Conservation (phyloP, 2,113 vertebrate species). For the Pelusios castaneus region DNA sequence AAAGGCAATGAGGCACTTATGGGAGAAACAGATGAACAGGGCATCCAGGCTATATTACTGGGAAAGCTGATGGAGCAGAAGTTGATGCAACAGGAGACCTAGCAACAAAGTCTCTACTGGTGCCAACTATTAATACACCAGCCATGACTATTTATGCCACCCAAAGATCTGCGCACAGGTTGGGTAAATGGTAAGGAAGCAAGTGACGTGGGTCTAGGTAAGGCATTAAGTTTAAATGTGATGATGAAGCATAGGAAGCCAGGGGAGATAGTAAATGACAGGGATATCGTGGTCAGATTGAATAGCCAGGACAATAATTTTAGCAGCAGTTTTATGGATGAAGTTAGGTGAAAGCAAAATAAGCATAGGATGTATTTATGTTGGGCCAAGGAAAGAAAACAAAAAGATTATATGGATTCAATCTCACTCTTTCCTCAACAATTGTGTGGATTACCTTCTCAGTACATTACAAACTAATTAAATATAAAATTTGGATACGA, state of each 20-base stretch:
- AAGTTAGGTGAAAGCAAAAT: not conserved
- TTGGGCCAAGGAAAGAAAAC: not conserved
- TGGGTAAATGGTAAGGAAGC: not conserved
- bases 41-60: not conserved
- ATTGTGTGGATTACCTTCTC: not conserved
- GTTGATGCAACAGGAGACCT: not conserved
- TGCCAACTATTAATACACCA: not conserved
- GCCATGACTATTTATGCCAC: not conserved
- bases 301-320: not conserved
- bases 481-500: not conserved
- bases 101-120: fast-evolving
- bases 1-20: not conserved
- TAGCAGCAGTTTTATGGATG: not conserved
- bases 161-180: not conserved
- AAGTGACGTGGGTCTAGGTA: not conserved
- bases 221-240: not conserved
- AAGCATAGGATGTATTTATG: not conserved
- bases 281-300: not conserved
- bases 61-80: not conserved
- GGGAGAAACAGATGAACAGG: not conserved
- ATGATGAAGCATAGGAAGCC: not conserved
- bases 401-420: not conserved
- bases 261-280: not conserved
- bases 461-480: not conserved
- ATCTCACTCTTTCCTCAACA: not conserved